These are phyloP conservation scores for Lepidurus arcticus DNA, from an alignment of 1,140 invertebrate genomes.

Conservation along the genomic window DNA sequence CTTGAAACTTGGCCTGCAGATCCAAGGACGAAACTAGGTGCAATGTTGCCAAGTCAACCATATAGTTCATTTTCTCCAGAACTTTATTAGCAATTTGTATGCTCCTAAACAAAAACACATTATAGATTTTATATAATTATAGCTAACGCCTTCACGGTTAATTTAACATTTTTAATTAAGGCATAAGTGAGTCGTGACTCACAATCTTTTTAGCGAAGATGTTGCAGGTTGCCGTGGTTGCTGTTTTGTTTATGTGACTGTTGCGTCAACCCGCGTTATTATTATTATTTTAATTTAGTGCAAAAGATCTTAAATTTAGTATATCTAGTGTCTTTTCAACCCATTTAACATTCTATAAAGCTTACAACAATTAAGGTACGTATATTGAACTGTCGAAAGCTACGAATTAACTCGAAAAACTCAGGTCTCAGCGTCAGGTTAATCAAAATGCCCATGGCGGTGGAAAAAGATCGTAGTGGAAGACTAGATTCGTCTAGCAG, in stretches of 20 bases:
- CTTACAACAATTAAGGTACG: too few species aligned
- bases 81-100: not conserved
- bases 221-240: not conserved
- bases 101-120: not conserved
- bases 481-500: not conserved
- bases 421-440: too few species aligned
- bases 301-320: too few species aligned
- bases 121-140: too few species aligned
- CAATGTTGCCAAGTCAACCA: not conserved
- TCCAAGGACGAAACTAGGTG: slow-evolving; percentile 1
- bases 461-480: not conserved
- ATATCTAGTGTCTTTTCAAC: too few species aligned
- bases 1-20: not conserved
- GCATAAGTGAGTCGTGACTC: not conserved
- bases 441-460: not conserved
- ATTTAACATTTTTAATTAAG: not conserved
- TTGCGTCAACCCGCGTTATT: not conserved
- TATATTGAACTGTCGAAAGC: not conserved
- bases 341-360: too few species aligned
- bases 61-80: not conserved
- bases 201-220: too few species aligned
- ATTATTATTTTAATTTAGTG: not conserved
- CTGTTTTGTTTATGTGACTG: not conserved
- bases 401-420: not conserved
- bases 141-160: not conserved